phyloP scores from a whole-genome alignment of 2,113 vertebrate species.

The Crocuta crocuta region DNA sequence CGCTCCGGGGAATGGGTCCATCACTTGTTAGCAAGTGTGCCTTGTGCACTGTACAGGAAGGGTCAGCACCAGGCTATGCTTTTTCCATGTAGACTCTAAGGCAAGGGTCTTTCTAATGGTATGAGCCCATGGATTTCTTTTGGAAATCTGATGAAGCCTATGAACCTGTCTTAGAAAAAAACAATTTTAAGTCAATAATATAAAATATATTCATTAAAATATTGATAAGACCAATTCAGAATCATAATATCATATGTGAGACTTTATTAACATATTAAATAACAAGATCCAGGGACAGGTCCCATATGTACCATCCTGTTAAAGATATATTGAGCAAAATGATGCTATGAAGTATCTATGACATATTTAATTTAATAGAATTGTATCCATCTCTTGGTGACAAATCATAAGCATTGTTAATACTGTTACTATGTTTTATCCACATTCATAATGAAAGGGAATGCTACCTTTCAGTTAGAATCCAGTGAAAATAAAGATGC shows the following conservation, averaged over 20 bases:
- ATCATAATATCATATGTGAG: not conserved
- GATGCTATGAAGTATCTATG: not conserved
- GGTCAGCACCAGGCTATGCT: fast-evolving
- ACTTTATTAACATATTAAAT: not conserved
- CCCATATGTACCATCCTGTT: not conserved
- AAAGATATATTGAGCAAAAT: not conserved
- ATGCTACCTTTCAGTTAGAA: not conserved
- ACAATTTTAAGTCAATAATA: not conserved
- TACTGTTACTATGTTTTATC: not conserved
- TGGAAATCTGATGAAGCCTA: not conserved
- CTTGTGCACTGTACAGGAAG: fast-evolving
- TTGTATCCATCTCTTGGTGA: not conserved
- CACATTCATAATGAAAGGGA: not conserved
- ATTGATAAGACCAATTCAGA: not conserved
- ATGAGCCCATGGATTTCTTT: not conserved
- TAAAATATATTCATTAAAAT: not conserved
- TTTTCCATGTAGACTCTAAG: not conserved
- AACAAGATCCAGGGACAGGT: not conserved
- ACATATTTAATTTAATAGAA: not conserved
- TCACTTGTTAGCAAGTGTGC: not conserved
- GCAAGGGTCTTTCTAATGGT: not conserved
- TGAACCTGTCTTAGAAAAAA: not conserved
- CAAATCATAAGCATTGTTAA: not conserved
- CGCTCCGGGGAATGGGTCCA: not conserved
- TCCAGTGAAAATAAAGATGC: not conserved